phyloP scores from a whole-genome alignment of 2,888 invertebrate genomes.

The Clitarchus hookeri region DNA sequence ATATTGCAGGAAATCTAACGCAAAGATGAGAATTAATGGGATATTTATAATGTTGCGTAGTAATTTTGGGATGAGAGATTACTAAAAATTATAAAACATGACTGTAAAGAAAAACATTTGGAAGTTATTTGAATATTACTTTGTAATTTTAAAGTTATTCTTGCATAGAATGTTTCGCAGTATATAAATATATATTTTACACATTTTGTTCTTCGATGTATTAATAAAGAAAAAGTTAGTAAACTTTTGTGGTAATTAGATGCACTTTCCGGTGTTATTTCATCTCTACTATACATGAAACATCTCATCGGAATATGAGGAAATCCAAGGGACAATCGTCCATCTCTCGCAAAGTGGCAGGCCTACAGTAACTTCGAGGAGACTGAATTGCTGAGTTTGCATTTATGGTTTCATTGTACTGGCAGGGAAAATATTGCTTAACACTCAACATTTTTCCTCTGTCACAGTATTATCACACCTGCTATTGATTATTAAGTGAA shows the following conservation, averaged over 20 bases:
- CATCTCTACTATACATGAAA: slow-evolving; percentile 23
- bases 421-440: too few relatives aligned
- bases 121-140: not conserved
- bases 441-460: too few relatives aligned
- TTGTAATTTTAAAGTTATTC: not conserved
- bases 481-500: too few relatives aligned
- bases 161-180: not conserved
- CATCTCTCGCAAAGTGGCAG: too few relatives aligned
- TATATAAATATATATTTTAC: not conserved
- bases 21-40: not conserved
- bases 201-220: not conserved
- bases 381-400: too few relatives aligned
- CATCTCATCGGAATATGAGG: too few relatives aligned
- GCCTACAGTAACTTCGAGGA: too few relatives aligned
- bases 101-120: not conserved
- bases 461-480: too few relatives aligned
- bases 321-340: too few relatives aligned
- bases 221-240: not conserved
- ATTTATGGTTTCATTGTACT: too few relatives aligned
- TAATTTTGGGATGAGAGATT: not conserved
- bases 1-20: not conserved
- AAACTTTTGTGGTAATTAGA: slow-evolving; percentile 18
- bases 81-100: not conserved
- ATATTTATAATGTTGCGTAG: not conserved
- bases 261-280: slow-evolving; percentile 5